phyloP scores from a whole-genome alignment of 2,888 invertebrate species.

The Crossocerus cetratus region DNA sequence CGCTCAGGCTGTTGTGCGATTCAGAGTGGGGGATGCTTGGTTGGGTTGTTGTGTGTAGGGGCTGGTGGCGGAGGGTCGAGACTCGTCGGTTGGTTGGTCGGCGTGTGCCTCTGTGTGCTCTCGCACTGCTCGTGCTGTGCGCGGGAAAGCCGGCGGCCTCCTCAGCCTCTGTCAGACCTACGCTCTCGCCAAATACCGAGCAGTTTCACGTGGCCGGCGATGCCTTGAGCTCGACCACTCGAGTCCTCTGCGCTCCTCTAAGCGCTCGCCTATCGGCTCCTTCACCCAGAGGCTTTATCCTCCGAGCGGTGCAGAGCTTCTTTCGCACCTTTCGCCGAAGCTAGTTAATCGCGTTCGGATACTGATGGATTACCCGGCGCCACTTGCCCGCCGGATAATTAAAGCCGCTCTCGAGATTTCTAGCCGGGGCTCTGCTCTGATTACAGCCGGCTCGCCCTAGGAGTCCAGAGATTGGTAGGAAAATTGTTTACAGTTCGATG shows the following conservation, averaged over 20 bases:
- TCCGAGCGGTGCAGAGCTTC: too few relatives aligned
- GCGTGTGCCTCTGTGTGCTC: constrained; percentile 54
- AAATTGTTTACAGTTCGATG: not conserved
- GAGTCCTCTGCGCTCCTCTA: constrained; percentile 19
- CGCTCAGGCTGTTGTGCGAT: constrained; percentile 77
- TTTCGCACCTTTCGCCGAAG: too few relatives aligned
- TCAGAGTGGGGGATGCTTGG: constrained; percentile 75
- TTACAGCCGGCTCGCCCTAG: too few relatives aligned
- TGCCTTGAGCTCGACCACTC: constrained; percentile 54
- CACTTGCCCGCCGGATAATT: too few relatives aligned
- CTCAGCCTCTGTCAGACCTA: constrained; percentile 50
- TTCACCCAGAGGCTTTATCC: not conserved
- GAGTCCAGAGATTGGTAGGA: too few relatives aligned
- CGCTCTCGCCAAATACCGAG: constrained; percentile 61
- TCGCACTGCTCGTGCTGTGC: constrained; percentile 57
- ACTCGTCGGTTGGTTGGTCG: constrained; percentile 66
- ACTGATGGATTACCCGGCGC: not conserved
- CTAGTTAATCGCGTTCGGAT: too few relatives aligned
- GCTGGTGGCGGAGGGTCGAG: constrained; percentile 69
- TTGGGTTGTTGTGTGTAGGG: constrained; percentile 77
- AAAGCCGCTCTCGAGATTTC: too few relatives aligned
- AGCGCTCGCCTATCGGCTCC: not conserved
- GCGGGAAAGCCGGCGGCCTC: constrained; percentile 65
- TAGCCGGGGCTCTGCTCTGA: too few relatives aligned
- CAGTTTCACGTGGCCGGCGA: constrained; percentile 63